These are phyloP conservation scores for Temnothorax curvispinosus DNA, from an alignment of 1,140 invertebrate species.

Conservation along the genomic window DNA sequence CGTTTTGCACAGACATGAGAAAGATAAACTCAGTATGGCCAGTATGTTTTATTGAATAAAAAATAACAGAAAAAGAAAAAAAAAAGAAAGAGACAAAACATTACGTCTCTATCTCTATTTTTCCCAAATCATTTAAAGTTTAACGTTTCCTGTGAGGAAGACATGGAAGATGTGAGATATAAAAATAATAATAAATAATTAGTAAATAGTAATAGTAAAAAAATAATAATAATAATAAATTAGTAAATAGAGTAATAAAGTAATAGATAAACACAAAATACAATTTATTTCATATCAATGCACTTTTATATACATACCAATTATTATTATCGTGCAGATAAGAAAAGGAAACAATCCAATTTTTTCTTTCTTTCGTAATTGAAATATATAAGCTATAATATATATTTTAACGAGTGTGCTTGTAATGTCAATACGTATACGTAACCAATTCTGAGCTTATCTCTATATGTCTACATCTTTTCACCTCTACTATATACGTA, in stretches of 20 bases:
- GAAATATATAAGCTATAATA: neutral
- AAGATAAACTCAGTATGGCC: neutral
- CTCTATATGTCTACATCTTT: conserved; percentile 8
- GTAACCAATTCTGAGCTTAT: neutral
- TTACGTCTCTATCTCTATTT: neutral
- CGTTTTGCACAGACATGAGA: neutral
- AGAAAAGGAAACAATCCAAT: neutral
- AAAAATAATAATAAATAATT: neutral
- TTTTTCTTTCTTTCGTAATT: neutral
- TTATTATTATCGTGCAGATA: neutral
- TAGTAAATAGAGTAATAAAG: neutral
- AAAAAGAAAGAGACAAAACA: neutral
- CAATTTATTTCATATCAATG: neutral
- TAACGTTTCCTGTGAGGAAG: neutral
- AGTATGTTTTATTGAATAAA: neutral
- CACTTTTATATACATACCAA: neutral
- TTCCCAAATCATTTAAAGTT: neutral
- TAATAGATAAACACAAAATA: neutral
- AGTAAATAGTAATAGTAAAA: no score
- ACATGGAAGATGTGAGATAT: neutral
- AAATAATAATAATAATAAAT: no score
- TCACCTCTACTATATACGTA: conserved; percentile 16
- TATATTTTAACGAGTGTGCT: neutral
- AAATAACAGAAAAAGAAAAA: neutral
- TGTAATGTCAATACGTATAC: neutral